These are phyloP conservation scores for Pseudomugil tenellus DNA, from an alignment of 2,797 vertebrate species.

Conservation along the genomic window DNA sequence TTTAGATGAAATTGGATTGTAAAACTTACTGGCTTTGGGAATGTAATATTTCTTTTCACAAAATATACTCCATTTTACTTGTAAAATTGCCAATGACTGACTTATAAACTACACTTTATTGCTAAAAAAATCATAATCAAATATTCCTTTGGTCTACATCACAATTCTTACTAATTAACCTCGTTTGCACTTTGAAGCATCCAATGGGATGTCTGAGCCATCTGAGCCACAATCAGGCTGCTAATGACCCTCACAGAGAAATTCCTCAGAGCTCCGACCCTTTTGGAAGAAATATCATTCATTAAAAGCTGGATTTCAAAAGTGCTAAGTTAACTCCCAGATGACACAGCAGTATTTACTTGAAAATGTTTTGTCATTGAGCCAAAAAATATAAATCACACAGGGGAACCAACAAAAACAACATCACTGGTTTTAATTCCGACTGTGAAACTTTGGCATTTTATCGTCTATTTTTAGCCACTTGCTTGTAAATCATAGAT, in stretches of 20 bases:
- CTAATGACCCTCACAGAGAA: slow-evolving; percentile 43
- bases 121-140: slow-evolving; percentile 9
- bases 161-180: slow-evolving; percentile 65
- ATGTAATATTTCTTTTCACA: no score
- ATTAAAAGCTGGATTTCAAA: slow-evolving; percentile 54
- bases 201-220: slow-evolving; percentile 59
- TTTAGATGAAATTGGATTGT: no score
- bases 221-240: slow-evolving; percentile 36
- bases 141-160: slow-evolving; percentile 31
- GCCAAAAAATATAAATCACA: background rate
- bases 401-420: background rate
- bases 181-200: slow-evolving; percentile 66
- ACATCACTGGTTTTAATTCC: background rate
- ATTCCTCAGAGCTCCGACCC: slow-evolving; percentile 42
- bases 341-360: slow-evolving; percentile 1
- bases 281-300: slow-evolving; percentile 34
- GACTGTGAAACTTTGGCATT: background rate
- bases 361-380: background rate
- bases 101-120: no score
- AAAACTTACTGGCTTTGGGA: background rate
- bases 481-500: slow-evolving; percentile 18
- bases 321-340: slow-evolving; percentile 30
- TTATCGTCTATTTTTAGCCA: background rate
- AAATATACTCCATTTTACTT: no score
- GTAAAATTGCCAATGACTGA: no score